These are phyloP conservation scores for Tragelaphus eurycerus DNA, from an alignment of 2,797 vertebrate species.

Conservation along the genomic window DNA sequence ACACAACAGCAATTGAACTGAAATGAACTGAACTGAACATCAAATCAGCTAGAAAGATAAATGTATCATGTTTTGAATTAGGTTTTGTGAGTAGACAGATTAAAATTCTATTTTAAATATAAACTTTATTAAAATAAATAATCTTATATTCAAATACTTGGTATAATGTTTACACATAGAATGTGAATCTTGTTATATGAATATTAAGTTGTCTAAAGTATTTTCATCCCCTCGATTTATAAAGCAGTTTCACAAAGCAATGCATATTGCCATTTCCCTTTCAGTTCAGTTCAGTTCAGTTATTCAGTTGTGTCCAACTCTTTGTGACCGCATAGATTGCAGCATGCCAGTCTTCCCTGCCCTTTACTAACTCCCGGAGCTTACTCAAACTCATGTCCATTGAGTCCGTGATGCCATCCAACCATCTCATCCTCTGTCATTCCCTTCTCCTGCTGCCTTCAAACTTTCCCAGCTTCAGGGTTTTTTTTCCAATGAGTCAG, in stretches of 20 bases:
- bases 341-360: neutral
- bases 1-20: too few species aligned
- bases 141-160: slow-evolving; percentile 84
- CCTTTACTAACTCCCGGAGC: neutral
- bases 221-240: slow-evolving; percentile 35
- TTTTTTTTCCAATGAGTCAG: neutral
- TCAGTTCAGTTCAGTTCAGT: neutral
- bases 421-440: neutral
- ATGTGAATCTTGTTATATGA: slow-evolving; percentile 69
- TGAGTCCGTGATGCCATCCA: neutral
- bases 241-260: slow-evolving; percentile 50
- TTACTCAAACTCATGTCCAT: neutral
- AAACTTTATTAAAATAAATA: slow-evolving; percentile 86
- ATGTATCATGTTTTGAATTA: slow-evolving; percentile 74
- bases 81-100: slow-evolving; percentile 83
- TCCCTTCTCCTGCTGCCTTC: neutral
- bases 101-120: slow-evolving; percentile 83
- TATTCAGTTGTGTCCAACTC: accelerated
- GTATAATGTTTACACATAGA: slow-evolving; percentile 83
- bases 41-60: slow-evolving; percentile 50
- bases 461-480: neutral
- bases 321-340: neutral
- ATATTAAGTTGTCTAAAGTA: slow-evolving; percentile 56
- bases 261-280: slow-evolving; percentile 16
- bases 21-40: neutral